A percentile compares a stretch with the other conserved stretches of the same genome.
These are phyloP conservation scores for Caiman crocodilus DNA, from an alignment of 2,797 vertebrate genomes.

Conservation along the genomic window DNA sequence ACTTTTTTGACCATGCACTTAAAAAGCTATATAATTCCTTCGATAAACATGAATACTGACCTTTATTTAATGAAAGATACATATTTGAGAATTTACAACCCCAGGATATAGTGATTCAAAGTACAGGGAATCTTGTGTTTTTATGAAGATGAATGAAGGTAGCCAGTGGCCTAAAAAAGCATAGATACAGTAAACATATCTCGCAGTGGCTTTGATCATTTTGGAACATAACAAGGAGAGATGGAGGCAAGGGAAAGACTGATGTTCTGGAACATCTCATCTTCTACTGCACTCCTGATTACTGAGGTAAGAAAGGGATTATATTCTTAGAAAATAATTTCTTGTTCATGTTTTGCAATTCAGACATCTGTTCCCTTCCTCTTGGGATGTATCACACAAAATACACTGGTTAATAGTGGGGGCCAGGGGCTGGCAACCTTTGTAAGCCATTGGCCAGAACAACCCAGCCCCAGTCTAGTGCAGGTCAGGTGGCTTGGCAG, in stretches of 20 bases:
- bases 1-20: constrained; percentile 45
- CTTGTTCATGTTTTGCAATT: neutral
- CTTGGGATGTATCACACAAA: neutral
- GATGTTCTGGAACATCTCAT: neutral
- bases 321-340: neutral
- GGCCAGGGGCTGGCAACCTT: neutral
- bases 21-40: neutral
- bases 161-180: constrained; percentile 2
- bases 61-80: constrained; percentile 20
- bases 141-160: neutral
- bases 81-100: neutral
- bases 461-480: no score
- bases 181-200: neutral
- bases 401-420: neutral
- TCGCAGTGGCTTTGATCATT: neutral
- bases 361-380: neutral
- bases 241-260: neutral
- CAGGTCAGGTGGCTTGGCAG: no score
- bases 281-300: neutral
- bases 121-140: neutral
- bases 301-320: neutral
- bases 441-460: no score
- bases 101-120: neutral
- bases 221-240: neutral
- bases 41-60: neutral